Conservation (phyloP, 2,797 vertebrate genomes). For the Thaleichthys pacificus region DNA sequence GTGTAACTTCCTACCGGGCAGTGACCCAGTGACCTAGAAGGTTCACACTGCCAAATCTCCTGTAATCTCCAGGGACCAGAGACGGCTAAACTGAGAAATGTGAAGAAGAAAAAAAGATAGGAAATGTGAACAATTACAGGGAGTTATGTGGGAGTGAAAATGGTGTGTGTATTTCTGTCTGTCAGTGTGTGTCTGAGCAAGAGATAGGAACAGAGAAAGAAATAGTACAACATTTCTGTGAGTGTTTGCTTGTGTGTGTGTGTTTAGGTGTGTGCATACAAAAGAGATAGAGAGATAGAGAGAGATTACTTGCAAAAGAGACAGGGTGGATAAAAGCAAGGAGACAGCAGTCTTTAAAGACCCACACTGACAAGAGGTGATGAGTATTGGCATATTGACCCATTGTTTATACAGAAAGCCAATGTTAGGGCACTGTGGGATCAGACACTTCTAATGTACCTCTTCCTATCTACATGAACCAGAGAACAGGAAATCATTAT, state of each 20-base stretch:
- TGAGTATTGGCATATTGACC: slow-evolving; percentile 63
- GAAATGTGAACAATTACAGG: slow-evolving; percentile 63
- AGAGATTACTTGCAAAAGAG: slow-evolving; percentile 21
- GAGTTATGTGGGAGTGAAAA: slow-evolving; percentile 7
- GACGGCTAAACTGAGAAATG: slow-evolving; percentile 63
- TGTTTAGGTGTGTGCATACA: slow-evolving; percentile 25
- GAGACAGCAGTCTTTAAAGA: slow-evolving; percentile 23
- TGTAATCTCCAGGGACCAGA: slow-evolving; percentile 33
- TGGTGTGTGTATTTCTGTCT: not conserved
- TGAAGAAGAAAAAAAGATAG: slow-evolving; percentile 51
- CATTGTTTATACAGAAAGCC: slow-evolving; percentile 50
- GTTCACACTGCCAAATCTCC: slow-evolving; percentile 28
- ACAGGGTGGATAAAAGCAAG: slow-evolving; percentile 13
- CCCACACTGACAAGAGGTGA: slow-evolving; percentile 57
- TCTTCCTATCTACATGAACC: slow-evolving; percentile 47
- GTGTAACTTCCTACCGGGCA: not conserved
- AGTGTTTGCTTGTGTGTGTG: slow-evolving; percentile 2
- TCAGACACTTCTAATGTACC: slow-evolving; percentile 44
- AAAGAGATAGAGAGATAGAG: slow-evolving; percentile 30
- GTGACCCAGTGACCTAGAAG: slow-evolving; percentile 58
- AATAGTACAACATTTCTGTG: too few relatives aligned
- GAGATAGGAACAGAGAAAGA: not conserved
- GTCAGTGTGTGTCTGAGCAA: not conserved
- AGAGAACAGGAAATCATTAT: slow-evolving; percentile 58
- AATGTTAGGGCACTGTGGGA: slow-evolving; percentile 27